Conservation (phyloP, 1,140 invertebrate genomes). For the Eufriesea mexicana region DNA sequence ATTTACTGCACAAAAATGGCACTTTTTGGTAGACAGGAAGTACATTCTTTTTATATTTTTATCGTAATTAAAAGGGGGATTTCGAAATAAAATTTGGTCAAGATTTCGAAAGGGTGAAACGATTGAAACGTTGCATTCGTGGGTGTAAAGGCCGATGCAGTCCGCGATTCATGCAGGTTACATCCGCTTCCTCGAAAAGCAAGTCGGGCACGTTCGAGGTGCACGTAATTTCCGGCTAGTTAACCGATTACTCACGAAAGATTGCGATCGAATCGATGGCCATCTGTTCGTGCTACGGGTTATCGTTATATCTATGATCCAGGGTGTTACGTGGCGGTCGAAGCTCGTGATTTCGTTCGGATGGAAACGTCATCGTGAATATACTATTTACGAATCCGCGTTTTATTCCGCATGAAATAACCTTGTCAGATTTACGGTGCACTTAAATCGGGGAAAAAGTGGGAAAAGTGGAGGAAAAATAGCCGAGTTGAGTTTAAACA, state of each 20-base stretch:
- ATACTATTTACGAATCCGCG: background rate
- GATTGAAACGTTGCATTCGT: slow-evolving; percentile 6
- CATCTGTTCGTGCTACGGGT: slow-evolving; percentile 8
- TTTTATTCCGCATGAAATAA: background rate
- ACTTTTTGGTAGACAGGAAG: no score
- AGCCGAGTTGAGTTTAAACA: no score
- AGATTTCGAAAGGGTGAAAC: background rate
- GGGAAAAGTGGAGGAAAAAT: background rate
- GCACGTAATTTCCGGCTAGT: slow-evolving; percentile 49
- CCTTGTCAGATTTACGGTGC: no score
- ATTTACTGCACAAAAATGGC: no score
- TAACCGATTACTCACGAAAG: slow-evolving; percentile 37
- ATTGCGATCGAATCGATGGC: slow-evolving; percentile 38
- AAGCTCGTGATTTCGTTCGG: background rate
- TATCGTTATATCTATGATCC: slow-evolving; percentile 15
- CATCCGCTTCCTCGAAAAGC: slow-evolving; percentile 1
- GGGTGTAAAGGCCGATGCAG: background rate
- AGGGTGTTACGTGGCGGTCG: background rate
- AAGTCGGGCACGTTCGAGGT: slow-evolving; percentile 6
- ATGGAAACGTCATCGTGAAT: slow-evolving; percentile 2
- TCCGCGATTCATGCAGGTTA: slow-evolving; percentile 9
- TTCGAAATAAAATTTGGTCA: background rate
- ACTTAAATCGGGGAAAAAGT: background rate
- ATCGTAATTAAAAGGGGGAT: no score
- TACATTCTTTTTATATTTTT: no score